Base-by-base conservation (phyloP, 2,797 vertebrate genomes). In the Channa striata region DNA sequence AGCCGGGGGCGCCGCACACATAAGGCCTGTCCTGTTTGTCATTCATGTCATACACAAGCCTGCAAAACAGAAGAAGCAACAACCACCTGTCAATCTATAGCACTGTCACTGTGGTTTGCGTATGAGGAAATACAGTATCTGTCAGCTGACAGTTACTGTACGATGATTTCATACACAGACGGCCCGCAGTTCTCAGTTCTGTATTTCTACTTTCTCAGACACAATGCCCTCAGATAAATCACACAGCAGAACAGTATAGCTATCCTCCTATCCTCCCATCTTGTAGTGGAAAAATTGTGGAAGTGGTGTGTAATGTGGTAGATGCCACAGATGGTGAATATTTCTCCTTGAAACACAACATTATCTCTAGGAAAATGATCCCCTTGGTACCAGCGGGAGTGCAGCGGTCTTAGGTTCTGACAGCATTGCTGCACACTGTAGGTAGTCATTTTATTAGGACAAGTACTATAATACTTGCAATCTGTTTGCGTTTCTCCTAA, bases 1-100 rank as follows among this genome's bases (percentile, higher is more conserved):
- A 99, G 93, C 97, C 97, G 9, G 95, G 96, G 85, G 97, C 97
- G 90, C 94, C 94, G 95, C 97, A 99, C 88, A 96, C 92, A 93
- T 96, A 98, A 54, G 96, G 95, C 95, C 96, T 95, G 90, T 97
- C 96, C 95, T 96, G 96, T 94, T 97, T 97, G 95, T 96, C 94
- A 94, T 97, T 99, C 98, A 99, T 99, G 95, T 96, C 96, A 95
- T 94, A 94, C 89, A 94, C 95, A 93, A 93, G 92, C 96, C 97
- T 96, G 48, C 8, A 70, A 78, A 68, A 83, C 57, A 89, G 25
- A 84, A 40, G 57, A 81, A 73, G 39, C 21, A 42, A 74, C 42
- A 77, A 67, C 20, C 82, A 54, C 46, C 52, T 16, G 37, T 85
- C 25, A 80, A 76, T 40, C 17, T 68, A 39, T 48, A 51, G 39